Evolutionary conservation across 2,797 vertebrate species (phyloP), one percentile per base, ranked within the genome.

Genomic region (Oreortyx pictus): DNA sequence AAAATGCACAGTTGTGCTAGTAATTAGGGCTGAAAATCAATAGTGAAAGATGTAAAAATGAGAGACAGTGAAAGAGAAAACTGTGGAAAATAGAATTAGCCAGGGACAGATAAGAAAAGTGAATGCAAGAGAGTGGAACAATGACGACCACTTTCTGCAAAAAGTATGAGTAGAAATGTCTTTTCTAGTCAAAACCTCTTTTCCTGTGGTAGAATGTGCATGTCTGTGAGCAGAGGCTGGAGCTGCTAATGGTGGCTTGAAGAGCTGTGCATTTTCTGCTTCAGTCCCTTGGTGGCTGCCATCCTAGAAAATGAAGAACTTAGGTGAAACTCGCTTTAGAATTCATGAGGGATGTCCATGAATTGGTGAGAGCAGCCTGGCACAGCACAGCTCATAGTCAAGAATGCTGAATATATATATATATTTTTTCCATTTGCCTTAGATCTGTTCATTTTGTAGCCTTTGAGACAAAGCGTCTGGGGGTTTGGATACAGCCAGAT

Each of bases 1-100:
- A 94, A 94, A 94, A 94, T 86, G 89, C 92, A 88, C 74, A 88
- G 85, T 94, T 95, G 91, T 82, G 35, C 74, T 76, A 71, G 87
- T 93, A 93, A 93, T 95, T 95, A 95, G 80, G 77, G 61, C 65
- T 78, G 87, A 90, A 96, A 96, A 96, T 94, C 95, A 91, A 94
- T 94, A 88, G 54, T 65, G 89, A 93, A 94, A 92, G 74, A 88
- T 89, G 82, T 86, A 39, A 94, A 95, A 94, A 90, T 88, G 81
- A 88, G 72, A 57, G 92, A 82, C 64, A 88, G 60, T 86, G 92
- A 77, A 82, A 70, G 50, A 89, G 90, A 94, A 92, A 94, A 81
- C 18, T 2, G 17, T 82, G 82, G 77, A 66, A 74, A 90, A 92
- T 4, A 57, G 52, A 81, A 94, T 75, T 91, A 94, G 70, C 80